Evolutionary conservation across 2,113 vertebrate genomes (phyloP).

Genomic region (Aythya baeri): DNA sequence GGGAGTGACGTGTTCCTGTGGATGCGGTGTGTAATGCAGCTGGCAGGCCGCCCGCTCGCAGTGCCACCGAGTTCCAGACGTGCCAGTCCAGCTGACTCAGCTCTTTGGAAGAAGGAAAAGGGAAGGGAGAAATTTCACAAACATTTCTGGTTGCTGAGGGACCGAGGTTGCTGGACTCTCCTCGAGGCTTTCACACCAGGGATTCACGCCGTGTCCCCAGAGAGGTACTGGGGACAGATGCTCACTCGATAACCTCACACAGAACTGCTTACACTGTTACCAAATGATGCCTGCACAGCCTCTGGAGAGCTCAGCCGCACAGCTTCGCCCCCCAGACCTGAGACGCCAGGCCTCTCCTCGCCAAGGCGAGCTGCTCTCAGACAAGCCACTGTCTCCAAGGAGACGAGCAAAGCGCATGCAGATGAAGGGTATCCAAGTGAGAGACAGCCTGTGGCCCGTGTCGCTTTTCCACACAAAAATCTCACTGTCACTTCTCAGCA

Average conservation of each 20-base stretch:
- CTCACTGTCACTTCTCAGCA: neutral
- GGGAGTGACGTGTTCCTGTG: slow-evolving; percentile 54
- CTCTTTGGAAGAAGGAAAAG: slow-evolving; percentile 14
- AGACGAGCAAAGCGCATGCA: slow-evolving; percentile 36
- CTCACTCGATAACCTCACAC: neutral
- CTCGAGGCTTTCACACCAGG: neutral
- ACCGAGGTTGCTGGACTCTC: neutral
- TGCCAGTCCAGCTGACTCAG: slow-evolving; percentile 61
- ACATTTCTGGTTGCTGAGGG: neutral
- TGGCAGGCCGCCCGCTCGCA: slow-evolving; percentile 33
- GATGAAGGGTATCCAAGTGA: slow-evolving; percentile 58
- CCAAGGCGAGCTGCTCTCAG: slow-evolving; percentile 63
- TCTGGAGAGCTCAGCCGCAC: slow-evolving; percentile 22
- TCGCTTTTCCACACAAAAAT: slow-evolving; percentile 9
- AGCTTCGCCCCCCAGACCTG: slow-evolving; percentile 39
- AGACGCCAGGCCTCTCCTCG: slow-evolving; percentile 53
- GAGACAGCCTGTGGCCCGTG: slow-evolving; percentile 10
- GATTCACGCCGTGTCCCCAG: neutral
- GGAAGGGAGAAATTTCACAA: slow-evolving; percentile 26
- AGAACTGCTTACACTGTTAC: neutral
- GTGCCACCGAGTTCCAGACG: slow-evolving; percentile 57
- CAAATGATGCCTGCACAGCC: neutral
- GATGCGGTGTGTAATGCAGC: slow-evolving; percentile 47
- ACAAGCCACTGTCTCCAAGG: slow-evolving; percentile 66
- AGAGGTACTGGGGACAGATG: neutral